phyloP scores from a whole-genome alignment of 2,888 invertebrate genomes.

The Smittia sp. region DNA sequence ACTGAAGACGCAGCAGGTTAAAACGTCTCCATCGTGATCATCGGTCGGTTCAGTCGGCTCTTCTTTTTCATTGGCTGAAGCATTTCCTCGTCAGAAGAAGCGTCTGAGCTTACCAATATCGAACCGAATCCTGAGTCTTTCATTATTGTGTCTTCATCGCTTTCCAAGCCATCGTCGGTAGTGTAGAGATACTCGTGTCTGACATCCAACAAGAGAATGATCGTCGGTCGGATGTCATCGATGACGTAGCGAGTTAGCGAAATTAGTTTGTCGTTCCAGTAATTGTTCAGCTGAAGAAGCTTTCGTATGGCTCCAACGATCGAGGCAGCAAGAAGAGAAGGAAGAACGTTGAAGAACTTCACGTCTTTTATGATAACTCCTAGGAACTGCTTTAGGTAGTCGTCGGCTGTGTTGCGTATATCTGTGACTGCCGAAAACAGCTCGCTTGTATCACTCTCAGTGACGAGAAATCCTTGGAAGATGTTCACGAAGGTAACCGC shows the following conservation, averaged over 20 bases:
- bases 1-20: too few species aligned
- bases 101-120: too few species aligned
- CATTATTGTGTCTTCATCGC: not conserved
- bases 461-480: not conserved
- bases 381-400: not conserved
- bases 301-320: not conserved
- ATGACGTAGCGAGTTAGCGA: not conserved
- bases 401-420: not conserved
- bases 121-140: not conserved
- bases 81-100: too few species aligned
- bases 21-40: too few species aligned
- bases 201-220: not conserved
- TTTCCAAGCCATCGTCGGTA: not conserved
- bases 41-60: not conserved
- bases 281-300: not conserved
- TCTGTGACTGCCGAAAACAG: not conserved
- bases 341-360: not conserved
- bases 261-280: not conserved
- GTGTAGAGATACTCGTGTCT: not conserved
- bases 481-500: not conserved
- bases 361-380: not conserved
- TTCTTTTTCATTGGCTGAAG: not conserved
- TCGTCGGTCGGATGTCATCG: not conserved
- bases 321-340: slow-evolving; percentile 15
- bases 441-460: slow-evolving; percentile 11